These are phyloP conservation scores for Melanotaenia trifasciata DNA, from an alignment of 2,797 vertebrate genomes.

Conservation along the genomic window DNA sequence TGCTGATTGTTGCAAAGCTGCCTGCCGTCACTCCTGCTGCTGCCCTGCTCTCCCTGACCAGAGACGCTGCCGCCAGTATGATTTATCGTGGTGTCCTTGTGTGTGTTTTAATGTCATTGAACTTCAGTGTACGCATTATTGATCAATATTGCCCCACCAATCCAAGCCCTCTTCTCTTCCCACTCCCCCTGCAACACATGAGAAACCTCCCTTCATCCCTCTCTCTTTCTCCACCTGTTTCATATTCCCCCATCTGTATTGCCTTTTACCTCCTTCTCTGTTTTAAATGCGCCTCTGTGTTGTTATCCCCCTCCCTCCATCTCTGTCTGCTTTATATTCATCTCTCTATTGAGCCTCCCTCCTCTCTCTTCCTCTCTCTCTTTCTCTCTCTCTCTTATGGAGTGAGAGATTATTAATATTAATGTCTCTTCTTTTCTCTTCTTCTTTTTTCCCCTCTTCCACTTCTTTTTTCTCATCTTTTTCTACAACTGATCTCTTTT, in stretches of 20 bases:
- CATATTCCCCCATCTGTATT: conserved; percentile 65
- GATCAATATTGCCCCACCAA: conserved; percentile 61
- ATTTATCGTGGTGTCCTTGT: conserved; percentile 69
- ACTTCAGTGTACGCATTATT: conserved; percentile 63
- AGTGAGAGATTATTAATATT: conserved; percentile 78
- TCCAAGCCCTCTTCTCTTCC: conserved; percentile 22
- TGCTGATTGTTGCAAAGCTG: not conserved
- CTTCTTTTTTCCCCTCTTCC: conserved; percentile 49
- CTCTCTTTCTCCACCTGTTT: conserved; percentile 59
- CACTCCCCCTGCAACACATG: not conserved
- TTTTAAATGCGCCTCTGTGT: conserved; percentile 65
- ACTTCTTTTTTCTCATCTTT: conserved; percentile 47
- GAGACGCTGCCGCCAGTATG: conserved; percentile 45
- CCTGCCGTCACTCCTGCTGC: not conserved
- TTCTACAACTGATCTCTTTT: conserved; percentile 59
- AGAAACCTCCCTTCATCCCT: conserved; percentile 14
- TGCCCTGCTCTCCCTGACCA: conserved; percentile 23
- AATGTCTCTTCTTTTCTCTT: conserved; percentile 66
- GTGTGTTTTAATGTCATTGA: conserved; percentile 74
- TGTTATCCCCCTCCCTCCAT: conserved; percentile 63
- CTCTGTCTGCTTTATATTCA: conserved; percentile 73
- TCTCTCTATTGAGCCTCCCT: conserved; percentile 65
- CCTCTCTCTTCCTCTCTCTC: conserved; percentile 23
- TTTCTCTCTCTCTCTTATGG: conserved; percentile 48
- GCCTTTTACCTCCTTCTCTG: conserved; percentile 66